Percentiles rank a stretch among this genome's conserved stretches.
phyloP scores from a whole-genome alignment of 2,888 invertebrate genomes.

The Drosophila emarginata region DNA sequence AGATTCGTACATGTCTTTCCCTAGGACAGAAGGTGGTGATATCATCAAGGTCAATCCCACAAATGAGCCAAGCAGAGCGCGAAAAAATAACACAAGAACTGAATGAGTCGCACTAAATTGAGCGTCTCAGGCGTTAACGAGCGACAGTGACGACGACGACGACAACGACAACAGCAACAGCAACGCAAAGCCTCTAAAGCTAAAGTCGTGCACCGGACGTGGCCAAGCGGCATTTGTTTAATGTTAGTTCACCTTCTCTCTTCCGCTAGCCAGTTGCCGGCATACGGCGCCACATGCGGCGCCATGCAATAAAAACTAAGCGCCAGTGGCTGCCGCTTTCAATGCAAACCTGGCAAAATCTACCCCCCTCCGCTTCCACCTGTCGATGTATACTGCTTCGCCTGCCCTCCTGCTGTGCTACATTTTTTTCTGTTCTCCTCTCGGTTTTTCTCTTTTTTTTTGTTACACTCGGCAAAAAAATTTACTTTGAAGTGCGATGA shows the following conservation, averaged over 20 bases:
- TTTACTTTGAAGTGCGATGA: background rate
- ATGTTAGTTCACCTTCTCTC: slow-evolving; percentile 47
- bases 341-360: background rate
- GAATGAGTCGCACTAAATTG: slow-evolving; percentile 67
- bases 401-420: slow-evolving; percentile 29
- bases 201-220: slow-evolving; percentile 66
- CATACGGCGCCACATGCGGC: slow-evolving; percentile 64
- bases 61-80: slow-evolving; percentile 53
- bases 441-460: background rate
- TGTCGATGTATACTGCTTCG: background rate
- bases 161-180: slow-evolving; percentile 27
- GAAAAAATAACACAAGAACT: slow-evolving; percentile 40
- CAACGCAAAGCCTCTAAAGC: slow-evolving; percentile 40
- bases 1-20: slow-evolving; percentile 62
- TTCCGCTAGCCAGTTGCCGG: too few species aligned
- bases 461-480: slow-evolving; percentile 1
- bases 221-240: slow-evolving; percentile 66
- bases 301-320: slow-evolving; percentile 58
- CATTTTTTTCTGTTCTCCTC: background rate
- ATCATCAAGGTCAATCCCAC: slow-evolving; percentile 68
- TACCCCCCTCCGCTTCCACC: background rate
- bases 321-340: slow-evolving; percentile 39
- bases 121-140: slow-evolving; percentile 74
- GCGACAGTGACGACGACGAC: slow-evolving; percentile 24
- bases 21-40: slow-evolving; percentile 51